Evolutionary conservation across 2,113 vertebrate genomes (phyloP).

Genomic region (Naja naja): DNA sequence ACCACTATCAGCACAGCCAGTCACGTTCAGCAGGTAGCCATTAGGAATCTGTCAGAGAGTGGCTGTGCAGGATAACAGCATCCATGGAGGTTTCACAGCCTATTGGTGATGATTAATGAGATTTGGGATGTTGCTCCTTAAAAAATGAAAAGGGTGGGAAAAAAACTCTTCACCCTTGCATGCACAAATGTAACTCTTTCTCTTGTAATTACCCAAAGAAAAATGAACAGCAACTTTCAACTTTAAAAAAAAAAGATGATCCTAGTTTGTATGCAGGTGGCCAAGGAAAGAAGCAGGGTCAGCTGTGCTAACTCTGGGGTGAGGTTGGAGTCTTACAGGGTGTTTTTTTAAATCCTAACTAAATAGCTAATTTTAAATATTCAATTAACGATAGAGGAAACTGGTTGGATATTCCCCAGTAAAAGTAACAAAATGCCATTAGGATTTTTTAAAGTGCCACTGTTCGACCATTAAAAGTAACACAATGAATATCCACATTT

Average conservation of each 20-base stretch:
- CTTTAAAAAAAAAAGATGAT: constrained; percentile 53
- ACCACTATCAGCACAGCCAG: constrained; percentile 4
- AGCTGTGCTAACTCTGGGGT: constrained; percentile 47
- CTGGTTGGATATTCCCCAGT: constrained; percentile 26
- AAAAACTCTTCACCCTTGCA: not conserved
- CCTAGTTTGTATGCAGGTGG: constrained; percentile 53
- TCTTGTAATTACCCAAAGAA: constrained; percentile 57
- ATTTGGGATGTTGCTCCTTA: constrained; percentile 29
- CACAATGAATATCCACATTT: not conserved
- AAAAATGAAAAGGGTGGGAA: not conserved
- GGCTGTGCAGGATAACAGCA: constrained; percentile 33
- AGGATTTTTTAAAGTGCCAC: not conserved
- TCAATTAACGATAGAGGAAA: constrained; percentile 66
- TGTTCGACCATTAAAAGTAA: not conserved
- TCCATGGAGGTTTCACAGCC: constrained; percentile 39
- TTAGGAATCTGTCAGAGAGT: constrained; percentile 13
- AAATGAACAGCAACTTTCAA: constrained; percentile 44
- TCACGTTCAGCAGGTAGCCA: constrained; percentile 19
- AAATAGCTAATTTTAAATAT: constrained; percentile 61
- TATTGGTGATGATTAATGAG: constrained; percentile 58
- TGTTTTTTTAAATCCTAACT: constrained; percentile 18
- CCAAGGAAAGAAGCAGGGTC: constrained; percentile 35
- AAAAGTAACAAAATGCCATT: not conserved
- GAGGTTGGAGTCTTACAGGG: constrained; percentile 48
- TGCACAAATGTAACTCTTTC: constrained; percentile 12